Conservation (phyloP, 1,140 invertebrate species). For the Lordiphosa clarofinis region DNA sequence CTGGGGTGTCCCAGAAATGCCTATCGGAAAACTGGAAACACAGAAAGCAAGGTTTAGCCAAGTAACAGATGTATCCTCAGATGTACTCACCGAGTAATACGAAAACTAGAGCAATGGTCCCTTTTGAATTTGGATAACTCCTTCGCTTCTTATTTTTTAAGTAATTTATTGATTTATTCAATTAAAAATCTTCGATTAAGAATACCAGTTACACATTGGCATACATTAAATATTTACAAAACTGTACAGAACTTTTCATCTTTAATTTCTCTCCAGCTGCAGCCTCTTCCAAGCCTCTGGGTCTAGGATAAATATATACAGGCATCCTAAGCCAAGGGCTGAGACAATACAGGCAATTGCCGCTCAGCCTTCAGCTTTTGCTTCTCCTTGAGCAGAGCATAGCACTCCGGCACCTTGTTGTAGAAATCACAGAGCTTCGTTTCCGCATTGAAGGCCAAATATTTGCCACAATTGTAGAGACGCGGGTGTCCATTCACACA, state of each 20-base stretch:
- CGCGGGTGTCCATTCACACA: constrained; percentile 87
- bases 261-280: background rate
- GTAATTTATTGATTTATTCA: constrained; percentile 32
- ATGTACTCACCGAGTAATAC: too few species aligned
- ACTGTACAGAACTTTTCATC: constrained; percentile 22
- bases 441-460: constrained; percentile 69
- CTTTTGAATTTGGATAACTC: too few species aligned
- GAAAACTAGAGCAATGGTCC: too few species aligned
- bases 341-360: constrained; percentile 19
- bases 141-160: background rate
- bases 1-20: too few species aligned
- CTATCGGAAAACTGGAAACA: too few species aligned
- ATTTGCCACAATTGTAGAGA: constrained; percentile 74
- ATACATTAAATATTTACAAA: constrained; percentile 15
- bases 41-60: too few species aligned
- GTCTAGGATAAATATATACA: background rate
- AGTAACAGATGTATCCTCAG: too few species aligned
- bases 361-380: constrained; percentile 54
- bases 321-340: constrained; percentile 23
- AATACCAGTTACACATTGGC: constrained; percentile 32
- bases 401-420: constrained; percentile 74
- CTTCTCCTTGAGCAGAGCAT: constrained; percentile 70
- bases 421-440: constrained; percentile 76
- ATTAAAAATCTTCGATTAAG: constrained; percentile 17
- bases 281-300: constrained; percentile 24